phyloP scores from a whole-genome alignment of 2,113 vertebrate species.

The Chitala chitala region DNA sequence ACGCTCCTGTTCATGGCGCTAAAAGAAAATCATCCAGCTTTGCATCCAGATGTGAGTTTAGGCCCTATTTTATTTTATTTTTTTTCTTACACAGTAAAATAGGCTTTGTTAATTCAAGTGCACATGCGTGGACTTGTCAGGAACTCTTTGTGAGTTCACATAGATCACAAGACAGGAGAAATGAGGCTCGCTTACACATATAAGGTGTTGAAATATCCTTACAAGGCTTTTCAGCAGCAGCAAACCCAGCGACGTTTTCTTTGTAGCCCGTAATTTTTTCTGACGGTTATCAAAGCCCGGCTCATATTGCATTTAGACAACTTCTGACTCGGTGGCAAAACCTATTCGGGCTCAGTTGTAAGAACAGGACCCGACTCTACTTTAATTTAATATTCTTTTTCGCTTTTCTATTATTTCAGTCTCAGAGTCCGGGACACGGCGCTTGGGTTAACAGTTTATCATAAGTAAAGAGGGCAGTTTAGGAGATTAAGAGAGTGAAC shows the following conservation, averaged over 20 bases:
- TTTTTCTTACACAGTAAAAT: neutral
- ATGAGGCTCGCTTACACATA: neutral
- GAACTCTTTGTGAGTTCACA: neutral
- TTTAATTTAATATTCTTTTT: neutral
- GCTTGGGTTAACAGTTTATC: constrained; percentile 31
- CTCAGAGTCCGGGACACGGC: constrained; percentile 26
- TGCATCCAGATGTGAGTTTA: neutral
- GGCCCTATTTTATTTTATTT: neutral
- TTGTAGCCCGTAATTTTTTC: neutral
- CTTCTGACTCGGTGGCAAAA: neutral
- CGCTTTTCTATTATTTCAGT: constrained; percentile 18
- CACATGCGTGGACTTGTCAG: neutral
- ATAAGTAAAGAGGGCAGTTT: constrained; percentile 38
- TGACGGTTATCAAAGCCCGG: neutral
- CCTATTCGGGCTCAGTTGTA: neutral
- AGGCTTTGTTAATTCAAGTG: neutral
- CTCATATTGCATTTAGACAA: neutral
- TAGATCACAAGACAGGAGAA: neutral
- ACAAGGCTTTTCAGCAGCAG: neutral
- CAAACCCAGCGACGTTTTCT: constrained; percentile 8
- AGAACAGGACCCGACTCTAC: neutral
- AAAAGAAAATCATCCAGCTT: constrained; percentile 6
- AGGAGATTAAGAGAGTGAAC: constrained; percentile 48
- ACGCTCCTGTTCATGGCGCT: constrained; percentile 6
- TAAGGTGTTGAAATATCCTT: neutral